A percentile compares a stretch with the other conserved stretches of the same genome.
phyloP scores from a whole-genome alignment of 2,113 vertebrate species.

The Apeltes quadracus region DNA sequence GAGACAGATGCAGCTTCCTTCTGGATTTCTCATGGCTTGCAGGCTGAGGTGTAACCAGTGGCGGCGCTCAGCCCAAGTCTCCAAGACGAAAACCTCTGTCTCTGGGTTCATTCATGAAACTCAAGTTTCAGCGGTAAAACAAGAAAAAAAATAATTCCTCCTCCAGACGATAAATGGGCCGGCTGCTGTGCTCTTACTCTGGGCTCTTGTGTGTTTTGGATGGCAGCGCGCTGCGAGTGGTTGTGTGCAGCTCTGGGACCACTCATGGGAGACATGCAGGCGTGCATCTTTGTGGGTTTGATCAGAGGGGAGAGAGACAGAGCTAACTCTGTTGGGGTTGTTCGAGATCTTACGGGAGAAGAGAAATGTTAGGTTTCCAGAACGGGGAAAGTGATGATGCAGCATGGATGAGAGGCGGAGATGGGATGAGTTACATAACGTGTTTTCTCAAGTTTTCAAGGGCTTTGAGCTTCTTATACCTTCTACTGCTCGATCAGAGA shows the following conservation, averaged over 20 bases:
- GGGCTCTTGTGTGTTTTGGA: slow-evolving; percentile 64
- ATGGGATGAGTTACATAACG: slow-evolving; percentile 77
- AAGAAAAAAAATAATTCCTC: no score
- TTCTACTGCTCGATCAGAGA: slow-evolving; percentile 34
- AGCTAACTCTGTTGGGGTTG: slow-evolving; percentile 71
- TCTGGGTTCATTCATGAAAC: slow-evolving; percentile 3
- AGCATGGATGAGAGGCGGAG: slow-evolving; percentile 71
- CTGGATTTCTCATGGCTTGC: slow-evolving; percentile 66
- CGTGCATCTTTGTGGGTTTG: slow-evolving; percentile 73
- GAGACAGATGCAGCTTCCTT: slow-evolving; percentile 59
- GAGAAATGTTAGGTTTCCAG: slow-evolving; percentile 79
- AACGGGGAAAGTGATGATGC: slow-evolving; percentile 77
- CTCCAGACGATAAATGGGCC: slow-evolving; percentile 37
- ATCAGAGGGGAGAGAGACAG: slow-evolving; percentile 35
- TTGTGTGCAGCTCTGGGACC: slow-evolving; percentile 55
- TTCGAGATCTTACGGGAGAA: slow-evolving; percentile 73
- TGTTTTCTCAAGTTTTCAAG: slow-evolving; percentile 70
- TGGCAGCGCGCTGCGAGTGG: slow-evolving; percentile 44
- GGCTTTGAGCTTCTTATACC: slow-evolving; percentile 38
- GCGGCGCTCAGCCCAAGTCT: slow-evolving; percentile 33
- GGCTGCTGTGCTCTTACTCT: slow-evolving; percentile 42
- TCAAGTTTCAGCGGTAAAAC: slow-evolving; percentile 14
- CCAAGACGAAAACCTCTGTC: slow-evolving; percentile 12
- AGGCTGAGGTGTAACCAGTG: slow-evolving; percentile 60
- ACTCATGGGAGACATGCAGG: slow-evolving; percentile 57